A percentile compares a stretch with the other conserved stretches of the same genome.
Evolutionary conservation across 2,797 vertebrate species (phyloP).

Genomic region (Dendrocincla tyrannina): DNA sequence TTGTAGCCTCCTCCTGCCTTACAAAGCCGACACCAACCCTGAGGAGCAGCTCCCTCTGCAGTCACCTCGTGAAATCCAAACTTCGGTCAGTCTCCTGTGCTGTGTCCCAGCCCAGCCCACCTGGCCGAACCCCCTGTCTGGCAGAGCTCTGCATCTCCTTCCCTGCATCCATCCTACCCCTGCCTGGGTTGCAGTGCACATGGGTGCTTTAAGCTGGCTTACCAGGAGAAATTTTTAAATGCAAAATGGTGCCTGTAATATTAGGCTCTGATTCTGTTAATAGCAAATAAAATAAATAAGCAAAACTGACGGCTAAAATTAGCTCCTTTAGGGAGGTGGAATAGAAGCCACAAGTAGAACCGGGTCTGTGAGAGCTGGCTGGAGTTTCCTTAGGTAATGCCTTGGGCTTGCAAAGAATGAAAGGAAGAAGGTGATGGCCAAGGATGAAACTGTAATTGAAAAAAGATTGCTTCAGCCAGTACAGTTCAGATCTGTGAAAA

Average conservation of each 20-base stretch:
- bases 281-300: not conserved
- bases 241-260: conserved; percentile 10
- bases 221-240: not conserved
- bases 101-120: not conserved
- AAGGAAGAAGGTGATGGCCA: not conserved
- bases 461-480: not conserved
- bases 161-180: not conserved
- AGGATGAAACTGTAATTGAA: not conserved
- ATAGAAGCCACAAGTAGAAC: not conserved
- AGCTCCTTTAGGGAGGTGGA: not conserved
- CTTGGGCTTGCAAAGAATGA: not conserved
- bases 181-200: not conserved
- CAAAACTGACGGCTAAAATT: not conserved
- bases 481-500: not conserved
- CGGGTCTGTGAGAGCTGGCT: not conserved
- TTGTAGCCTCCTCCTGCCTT: not conserved
- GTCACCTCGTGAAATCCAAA: not conserved
- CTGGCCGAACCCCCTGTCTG: not conserved
- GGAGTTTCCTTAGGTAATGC: not conserved
- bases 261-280: not conserved
- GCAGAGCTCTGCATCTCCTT: not conserved
- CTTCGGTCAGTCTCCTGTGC: not conserved
- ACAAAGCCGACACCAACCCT: not conserved
- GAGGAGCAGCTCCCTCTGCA: conserved; percentile 56
- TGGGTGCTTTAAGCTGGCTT: not conserved